phyloP scores from a whole-genome alignment of 1,140 invertebrate genomes.

The Meteorus sp. region DNA sequence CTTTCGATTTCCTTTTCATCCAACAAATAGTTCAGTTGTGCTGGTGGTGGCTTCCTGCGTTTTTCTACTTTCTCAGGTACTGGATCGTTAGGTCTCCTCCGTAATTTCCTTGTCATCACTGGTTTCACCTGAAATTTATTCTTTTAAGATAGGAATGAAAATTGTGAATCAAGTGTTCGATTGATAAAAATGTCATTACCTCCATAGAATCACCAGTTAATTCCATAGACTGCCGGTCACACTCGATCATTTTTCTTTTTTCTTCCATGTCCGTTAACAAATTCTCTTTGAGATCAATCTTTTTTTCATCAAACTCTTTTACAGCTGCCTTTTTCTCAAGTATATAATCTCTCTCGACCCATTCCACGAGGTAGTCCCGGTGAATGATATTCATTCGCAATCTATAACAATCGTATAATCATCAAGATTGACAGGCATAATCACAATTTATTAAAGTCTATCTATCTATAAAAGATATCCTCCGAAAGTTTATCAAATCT shows the following conservation, averaged over 20 bases:
- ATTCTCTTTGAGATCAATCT: conserved; percentile 88
- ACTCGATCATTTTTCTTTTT: conserved; percentile 85
- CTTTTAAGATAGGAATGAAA: background rate
- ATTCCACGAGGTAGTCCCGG: conserved; percentile 80
- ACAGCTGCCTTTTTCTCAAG: conserved; percentile 84
- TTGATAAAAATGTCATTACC: conserved; percentile 50
- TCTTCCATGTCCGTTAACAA: conserved; percentile 91
- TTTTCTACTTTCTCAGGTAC: conserved; percentile 80
- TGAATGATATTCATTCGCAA: conserved; percentile 81
- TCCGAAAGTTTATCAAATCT: too few relatives aligned
- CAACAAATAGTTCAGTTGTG: conserved; percentile 81
- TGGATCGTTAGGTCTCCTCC: conserved; percentile 91
- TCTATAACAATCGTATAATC: conserved; percentile 50
- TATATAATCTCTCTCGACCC: conserved; percentile 85
- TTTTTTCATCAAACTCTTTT: conserved; percentile 95
- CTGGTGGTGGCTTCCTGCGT: conserved; percentile 76
- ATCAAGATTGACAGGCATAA: too few relatives aligned
- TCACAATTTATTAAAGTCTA: conserved; percentile 8
- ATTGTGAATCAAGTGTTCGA: background rate
- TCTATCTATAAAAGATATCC: too few relatives aligned
- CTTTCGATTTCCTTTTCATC: conserved; percentile 89
- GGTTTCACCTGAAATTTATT: conserved; percentile 67
- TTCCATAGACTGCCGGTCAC: conserved; percentile 83
- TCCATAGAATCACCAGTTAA: conserved; percentile 85
- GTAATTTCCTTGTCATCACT: conserved; percentile 82